Conservation (phyloP, 35 echinoderm and acorn worm species). For the Hemicentrotus pulcherrimus region DNA sequence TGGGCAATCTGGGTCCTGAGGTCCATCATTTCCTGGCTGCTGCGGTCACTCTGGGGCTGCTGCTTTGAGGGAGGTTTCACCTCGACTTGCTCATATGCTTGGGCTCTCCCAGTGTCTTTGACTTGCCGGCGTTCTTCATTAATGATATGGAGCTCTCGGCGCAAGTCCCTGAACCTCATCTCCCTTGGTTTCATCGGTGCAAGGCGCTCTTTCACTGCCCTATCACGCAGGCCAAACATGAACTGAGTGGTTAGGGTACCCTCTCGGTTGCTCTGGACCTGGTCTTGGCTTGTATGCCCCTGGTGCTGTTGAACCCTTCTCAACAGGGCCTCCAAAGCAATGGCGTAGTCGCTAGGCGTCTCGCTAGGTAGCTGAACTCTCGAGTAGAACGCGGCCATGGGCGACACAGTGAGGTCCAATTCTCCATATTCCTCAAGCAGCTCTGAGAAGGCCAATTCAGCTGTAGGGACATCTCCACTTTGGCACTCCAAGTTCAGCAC, state of each 20-base stretch:
- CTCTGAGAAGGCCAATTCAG: slow-evolving; percentile 22
- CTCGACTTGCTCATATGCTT: background rate
- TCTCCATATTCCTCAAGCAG: slow-evolving; percentile 5
- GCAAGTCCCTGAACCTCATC: slow-evolving; percentile 6
- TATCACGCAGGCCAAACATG: background rate
- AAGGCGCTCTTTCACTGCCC: background rate
- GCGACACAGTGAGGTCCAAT: background rate
- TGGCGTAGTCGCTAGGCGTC: background rate
- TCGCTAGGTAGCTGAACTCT: background rate
- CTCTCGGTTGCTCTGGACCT: background rate
- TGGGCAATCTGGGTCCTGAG: background rate
- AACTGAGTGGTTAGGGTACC: background rate
- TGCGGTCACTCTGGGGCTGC: background rate
- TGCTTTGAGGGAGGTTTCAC: background rate
- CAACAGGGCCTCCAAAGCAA: background rate
- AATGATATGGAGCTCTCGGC: background rate
- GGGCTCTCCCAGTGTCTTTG: background rate
- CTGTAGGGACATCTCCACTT: background rate
- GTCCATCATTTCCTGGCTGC: background rate
- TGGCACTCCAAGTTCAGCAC: slow-evolving; percentile 25
- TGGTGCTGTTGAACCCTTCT: background rate
- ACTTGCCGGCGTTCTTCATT: background rate
- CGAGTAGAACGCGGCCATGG: background rate
- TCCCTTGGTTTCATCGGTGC: background rate
- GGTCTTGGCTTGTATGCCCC: too few species aligned